These are phyloP conservation scores for Nothobranchius kuhntae DNA, from an alignment of 2,113 vertebrate genomes.

Conservation along the genomic window DNA sequence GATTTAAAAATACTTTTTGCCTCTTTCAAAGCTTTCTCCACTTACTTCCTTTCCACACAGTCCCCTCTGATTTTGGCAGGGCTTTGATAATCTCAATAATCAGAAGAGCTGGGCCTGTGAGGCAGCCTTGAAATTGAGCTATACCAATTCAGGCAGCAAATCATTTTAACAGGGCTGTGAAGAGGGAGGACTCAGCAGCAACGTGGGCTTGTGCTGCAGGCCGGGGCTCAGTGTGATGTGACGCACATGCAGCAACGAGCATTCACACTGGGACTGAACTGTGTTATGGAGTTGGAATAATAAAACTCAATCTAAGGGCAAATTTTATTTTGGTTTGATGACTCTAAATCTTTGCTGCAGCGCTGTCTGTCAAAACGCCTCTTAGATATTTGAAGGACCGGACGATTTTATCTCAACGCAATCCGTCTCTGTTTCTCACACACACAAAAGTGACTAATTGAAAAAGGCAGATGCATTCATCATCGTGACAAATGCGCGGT, in stretches of 20 bases:
- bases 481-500: background rate
- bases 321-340: constrained; percentile 2
- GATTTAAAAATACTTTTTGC: constrained; percentile 56
- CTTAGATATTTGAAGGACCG: background rate
- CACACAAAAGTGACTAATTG: background rate
- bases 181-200: constrained; percentile 2
- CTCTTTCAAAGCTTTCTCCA: constrained; percentile 22
- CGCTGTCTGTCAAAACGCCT: background rate
- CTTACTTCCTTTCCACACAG: constrained; percentile 26
- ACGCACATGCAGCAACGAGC: background rate
- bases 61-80: constrained; percentile 52
- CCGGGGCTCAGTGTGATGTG: constrained; percentile 6
- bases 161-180: constrained; percentile 30
- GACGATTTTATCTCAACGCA: background rate
- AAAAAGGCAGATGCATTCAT: background rate
- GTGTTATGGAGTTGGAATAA: constrained; percentile 7
- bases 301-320: background rate
- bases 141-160: constrained; percentile 43
- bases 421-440: background rate
- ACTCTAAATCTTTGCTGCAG: background rate
- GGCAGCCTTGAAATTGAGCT: constrained; percentile 43
- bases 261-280: background rate
- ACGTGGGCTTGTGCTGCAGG: constrained; percentile 14
- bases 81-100: constrained; percentile 64
- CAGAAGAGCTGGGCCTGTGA: constrained; percentile 44